Evolutionary conservation across 2,797 vertebrate species (phyloP), one percentile per base, ranked within the genome.

Genomic region (Okamejei kenojei): DNA sequence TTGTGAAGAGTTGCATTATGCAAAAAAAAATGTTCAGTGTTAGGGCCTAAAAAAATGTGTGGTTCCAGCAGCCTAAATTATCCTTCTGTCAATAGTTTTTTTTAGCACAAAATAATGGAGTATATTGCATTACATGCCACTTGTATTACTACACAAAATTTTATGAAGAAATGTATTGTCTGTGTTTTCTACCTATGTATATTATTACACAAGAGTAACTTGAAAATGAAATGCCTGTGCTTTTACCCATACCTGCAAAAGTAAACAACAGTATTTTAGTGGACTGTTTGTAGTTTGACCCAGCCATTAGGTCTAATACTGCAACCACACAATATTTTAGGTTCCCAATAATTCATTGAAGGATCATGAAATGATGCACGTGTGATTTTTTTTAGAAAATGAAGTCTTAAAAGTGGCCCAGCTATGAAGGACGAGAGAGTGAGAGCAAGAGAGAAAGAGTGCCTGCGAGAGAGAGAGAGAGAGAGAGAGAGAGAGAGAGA

Each of bases 131-230:
- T 99, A 98, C 98, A 99, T 98, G 99, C 98, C 96, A 98, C 98
- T 99, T 98, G 98, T 98, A 98, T 99, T 99, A 97, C 99, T 98
- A 99, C 97, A 98, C 98, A 98, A 99, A 98, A 98, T 98, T 98
- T 96, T 98, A 98, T 98, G 97, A 97, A 95, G 96, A 95, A 97
- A 98, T 97, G 97, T 98, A 98, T 98, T 97, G 98, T 98, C 98
- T 98, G 98, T 99, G 99, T 99, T 99, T 73, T 99, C 99, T 99
- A 99, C 99, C 99, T 99, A 99, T 99, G 99, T 99, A 99, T 98
- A 98, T 98, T 98, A 98, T 98, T 97, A 96, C 95, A 95, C 94
- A 94, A 95, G 95, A 95, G 96, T 95, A 94, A 92, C 90, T 92
- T 92, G 90, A 92, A 95, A 97, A 98, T 97, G 97, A 98, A 98